These are phyloP conservation scores for Macrotus californicus DNA, from an alignment of 2,113 vertebrate species.

Conservation along the genomic window DNA sequence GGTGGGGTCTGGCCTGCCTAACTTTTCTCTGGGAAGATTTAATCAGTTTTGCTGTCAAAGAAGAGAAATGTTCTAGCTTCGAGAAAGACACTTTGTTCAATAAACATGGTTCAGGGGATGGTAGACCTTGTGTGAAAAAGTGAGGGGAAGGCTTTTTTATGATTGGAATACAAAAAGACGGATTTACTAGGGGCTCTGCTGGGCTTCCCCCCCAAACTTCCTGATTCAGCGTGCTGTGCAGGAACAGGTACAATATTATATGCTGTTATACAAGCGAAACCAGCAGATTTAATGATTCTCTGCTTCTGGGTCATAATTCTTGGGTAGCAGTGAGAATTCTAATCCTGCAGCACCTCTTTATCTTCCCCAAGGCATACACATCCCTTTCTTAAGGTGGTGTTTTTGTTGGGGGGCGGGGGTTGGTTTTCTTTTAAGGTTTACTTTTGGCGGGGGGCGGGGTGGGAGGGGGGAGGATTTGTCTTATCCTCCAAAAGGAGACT, in stretches of 20 bases:
- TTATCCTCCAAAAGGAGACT: neutral
- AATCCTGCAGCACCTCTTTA: neutral
- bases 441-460: too few relatives aligned
- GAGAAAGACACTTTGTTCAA: constrained; percentile 37
- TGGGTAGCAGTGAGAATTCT: neutral
- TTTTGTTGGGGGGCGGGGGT: neutral
- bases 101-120: constrained; percentile 34
- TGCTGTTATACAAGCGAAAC: constrained; percentile 26
- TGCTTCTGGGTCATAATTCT: constrained; percentile 48
- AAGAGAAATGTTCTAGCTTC: constrained; percentile 38
- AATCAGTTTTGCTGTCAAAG: constrained; percentile 57
- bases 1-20: constrained; percentile 12
- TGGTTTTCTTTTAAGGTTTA: neutral
- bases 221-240: constrained; percentile 30
- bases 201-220: neutral
- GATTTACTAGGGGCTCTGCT: constrained; percentile 44
- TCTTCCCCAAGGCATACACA: neutral
- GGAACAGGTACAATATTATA: neutral
- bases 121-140: constrained; percentile 19
- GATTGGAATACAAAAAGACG: constrained; percentile 49
- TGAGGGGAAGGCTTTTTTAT: constrained; percentile 25
- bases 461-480: neutral
- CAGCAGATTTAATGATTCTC: constrained; percentile 33
- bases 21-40: constrained; percentile 43
- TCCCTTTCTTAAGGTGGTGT: neutral